Base-by-base conservation (phyloP, 1,140 invertebrate genomes). In the Drosophila chauvacae region DNA sequence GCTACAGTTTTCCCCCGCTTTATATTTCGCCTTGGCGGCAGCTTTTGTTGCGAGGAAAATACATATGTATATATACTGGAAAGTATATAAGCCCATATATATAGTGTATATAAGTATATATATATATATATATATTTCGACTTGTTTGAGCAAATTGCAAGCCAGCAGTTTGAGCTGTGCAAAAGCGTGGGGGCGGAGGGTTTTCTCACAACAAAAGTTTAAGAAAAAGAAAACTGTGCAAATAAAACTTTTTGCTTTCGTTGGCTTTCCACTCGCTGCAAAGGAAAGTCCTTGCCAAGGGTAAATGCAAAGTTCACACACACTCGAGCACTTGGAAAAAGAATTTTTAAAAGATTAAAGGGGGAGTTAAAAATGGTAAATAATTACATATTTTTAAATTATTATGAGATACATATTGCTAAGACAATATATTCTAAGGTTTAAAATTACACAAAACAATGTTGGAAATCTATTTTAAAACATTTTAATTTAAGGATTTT, bases 211-310 rank as follows among this genome's bases (percentile, higher is more conserved):
- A 90, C 85, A 90, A 90, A 90, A 90, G 81, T 90, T 90, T 85
- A 79, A 90, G 85, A 85, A 90, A 90, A 90, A 90, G 85, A 90
- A 85, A 90, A 90, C 85, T 88, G 85, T 90, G 85, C 81, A 90
- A 90, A 90, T 90, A 90, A 90, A 90, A 90, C 85, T 90, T 90
- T 90, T 81, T 90, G 85, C 85, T 90, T 88, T 88, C 77, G 81
- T 68, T 86, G 51, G 82, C 82, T 86, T 86, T 87, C 62, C 64
- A 56, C 48, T 56, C 42, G 53, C 56, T 64, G 66, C 65, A 90
- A 90, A 88, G 88, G 85, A 90, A 88, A 90, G 85, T 90, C 85
- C 85, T 90, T 90, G 85, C 85, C 85, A 90, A 90, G 85, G 85
- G 85, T 90, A 90, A 90, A 90, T 90, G 85, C 85, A 90, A 90